phyloP scores from a whole-genome alignment of 1,140 invertebrate genomes.

The Brachionus koreanus region DNA sequence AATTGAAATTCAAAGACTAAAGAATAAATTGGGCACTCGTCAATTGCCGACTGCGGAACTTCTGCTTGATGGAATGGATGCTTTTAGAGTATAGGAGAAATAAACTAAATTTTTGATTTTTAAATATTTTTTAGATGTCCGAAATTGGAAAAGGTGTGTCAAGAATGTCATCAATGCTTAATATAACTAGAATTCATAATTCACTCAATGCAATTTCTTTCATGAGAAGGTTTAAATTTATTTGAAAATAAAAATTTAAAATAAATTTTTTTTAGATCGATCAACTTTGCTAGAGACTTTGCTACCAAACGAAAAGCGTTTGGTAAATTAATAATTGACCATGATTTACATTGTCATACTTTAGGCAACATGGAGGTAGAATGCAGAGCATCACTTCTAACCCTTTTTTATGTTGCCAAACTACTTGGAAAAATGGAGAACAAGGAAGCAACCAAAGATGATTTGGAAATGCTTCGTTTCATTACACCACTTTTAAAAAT shows the following conservation, averaged over 20 bases:
- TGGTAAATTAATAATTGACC: constrained; percentile 59
- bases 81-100: constrained; percentile 52
- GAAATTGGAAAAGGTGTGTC: constrained; percentile 63
- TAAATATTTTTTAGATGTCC: constrained; percentile 54
- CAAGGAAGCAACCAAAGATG: constrained; percentile 53
- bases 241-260: background rate
- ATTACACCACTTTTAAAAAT: constrained; percentile 64
- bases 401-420: constrained; percentile 50
- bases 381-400: constrained; percentile 49
- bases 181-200: constrained; percentile 64
- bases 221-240: constrained; percentile 61
- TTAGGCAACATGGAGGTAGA: constrained; percentile 61
- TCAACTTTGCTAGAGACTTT: constrained; percentile 63
- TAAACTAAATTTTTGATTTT: background rate
- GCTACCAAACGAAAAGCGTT: constrained; percentile 60
- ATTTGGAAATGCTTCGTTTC: constrained; percentile 59
- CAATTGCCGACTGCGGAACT: constrained; percentile 66
- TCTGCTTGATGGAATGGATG: constrained; percentile 62
- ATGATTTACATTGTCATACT: constrained; percentile 63
- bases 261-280: constrained; percentile 55
- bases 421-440: constrained; percentile 60
- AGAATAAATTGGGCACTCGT: constrained; percentile 64
- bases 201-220: constrained; percentile 56
- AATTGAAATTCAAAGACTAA: constrained; percentile 62
- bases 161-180: constrained; percentile 64